Conservation (phyloP, 2,888 invertebrate genomes). For the Galeopsomyia nigrocyanea region DNA sequence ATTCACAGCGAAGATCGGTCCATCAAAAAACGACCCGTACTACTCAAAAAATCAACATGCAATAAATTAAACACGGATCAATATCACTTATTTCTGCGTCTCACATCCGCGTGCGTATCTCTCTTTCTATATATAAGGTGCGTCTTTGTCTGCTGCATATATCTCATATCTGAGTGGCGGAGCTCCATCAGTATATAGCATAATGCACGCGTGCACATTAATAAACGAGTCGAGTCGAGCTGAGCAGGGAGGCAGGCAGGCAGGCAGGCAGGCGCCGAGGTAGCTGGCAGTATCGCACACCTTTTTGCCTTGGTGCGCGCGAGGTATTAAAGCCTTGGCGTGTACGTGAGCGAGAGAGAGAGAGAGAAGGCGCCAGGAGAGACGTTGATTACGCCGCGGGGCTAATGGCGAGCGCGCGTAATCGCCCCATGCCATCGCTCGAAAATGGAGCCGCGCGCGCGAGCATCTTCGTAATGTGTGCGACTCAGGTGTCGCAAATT, state of each 20-base stretch:
- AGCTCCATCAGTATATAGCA: too few species aligned
- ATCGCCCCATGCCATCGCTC: slow-evolving; percentile 39
- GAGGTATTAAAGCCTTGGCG: slow-evolving; percentile 7
- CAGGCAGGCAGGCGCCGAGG: not conserved
- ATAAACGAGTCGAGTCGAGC: slow-evolving; percentile 23
- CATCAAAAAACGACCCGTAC: too few species aligned
- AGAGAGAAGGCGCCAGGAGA: not conserved
- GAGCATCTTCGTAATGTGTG: not conserved
- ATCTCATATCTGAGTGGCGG: too few species aligned
- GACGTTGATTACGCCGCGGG: slow-evolving; percentile 44
- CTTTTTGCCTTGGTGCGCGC: not conserved
- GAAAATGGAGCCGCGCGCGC: slow-evolving; percentile 17
- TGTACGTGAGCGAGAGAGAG: slow-evolving; percentile 3
- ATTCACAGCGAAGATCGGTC: too few species aligned
- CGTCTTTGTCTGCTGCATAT: too few species aligned
- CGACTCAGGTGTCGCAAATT: not conserved
- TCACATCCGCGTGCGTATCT: too few species aligned
- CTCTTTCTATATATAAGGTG: too few species aligned
- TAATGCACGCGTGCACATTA: slow-evolving; percentile 25
- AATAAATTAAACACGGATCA: too few species aligned
- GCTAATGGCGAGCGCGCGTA: slow-evolving; percentile 43
- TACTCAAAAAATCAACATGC: too few species aligned
- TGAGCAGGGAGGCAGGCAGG: not conserved
- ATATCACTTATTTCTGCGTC: too few species aligned
- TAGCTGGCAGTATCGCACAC: not conserved